Evolutionary conservation across 1,140 invertebrate species (phyloP).

Genomic region (Solenopsis invicta): DNA sequence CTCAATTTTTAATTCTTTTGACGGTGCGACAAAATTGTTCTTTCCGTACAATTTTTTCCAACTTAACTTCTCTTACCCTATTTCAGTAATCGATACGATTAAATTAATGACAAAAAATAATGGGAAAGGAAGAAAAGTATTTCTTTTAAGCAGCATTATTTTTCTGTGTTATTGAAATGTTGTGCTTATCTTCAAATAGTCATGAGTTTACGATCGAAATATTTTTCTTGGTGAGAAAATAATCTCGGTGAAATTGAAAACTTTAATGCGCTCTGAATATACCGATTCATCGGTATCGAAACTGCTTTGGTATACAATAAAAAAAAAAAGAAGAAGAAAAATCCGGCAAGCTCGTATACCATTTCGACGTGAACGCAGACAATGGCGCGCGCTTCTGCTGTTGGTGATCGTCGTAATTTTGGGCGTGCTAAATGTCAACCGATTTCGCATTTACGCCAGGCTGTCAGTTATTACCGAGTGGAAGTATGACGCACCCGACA

Average conservation of each 20-base stretch:
- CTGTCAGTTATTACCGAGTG: constrained; percentile 82
- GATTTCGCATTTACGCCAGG: constrained; percentile 74
- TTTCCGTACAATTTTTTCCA: neutral
- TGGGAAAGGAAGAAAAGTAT: neutral
- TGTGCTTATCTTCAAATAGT: neutral
- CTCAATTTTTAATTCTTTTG: no score
- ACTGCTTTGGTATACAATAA: neutral
- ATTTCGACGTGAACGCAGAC: constrained; percentile 39
- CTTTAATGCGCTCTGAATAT: constrained; percentile 43
- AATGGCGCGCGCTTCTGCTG: constrained; percentile 48
- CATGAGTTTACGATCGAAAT: neutral
- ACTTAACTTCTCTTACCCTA: neutral
- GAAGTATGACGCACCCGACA: constrained; percentile 85
- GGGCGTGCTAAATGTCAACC: constrained; percentile 76
- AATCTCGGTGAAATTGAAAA: constrained; percentile 26
- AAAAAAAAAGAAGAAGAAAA: constrained; percentile 20
- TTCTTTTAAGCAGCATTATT: neutral
- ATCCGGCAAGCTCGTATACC: neutral
- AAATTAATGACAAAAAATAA: neutral
- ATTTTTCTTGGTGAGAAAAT: constrained; percentile 38
- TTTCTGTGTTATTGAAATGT: constrained; percentile 16
- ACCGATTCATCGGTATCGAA: neutral
- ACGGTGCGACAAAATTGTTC: no score
- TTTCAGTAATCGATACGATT: neutral
- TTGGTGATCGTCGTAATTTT: constrained; percentile 67